phyloP scores from a whole-genome alignment of 2,888 invertebrate species.

The Tigriopus californicus region DNA sequence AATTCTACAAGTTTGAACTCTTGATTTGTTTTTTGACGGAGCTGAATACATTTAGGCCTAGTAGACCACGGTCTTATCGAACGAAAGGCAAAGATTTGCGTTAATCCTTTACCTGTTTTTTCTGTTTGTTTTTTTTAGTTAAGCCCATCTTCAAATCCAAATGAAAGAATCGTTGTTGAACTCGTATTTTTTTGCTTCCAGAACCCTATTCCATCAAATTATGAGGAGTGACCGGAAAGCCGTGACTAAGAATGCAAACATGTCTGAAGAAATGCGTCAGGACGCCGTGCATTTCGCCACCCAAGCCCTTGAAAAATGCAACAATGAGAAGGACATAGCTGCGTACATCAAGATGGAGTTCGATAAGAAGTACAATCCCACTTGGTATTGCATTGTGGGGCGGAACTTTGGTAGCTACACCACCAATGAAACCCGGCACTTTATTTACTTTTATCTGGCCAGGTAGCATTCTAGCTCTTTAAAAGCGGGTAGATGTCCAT shows the following conservation, averaged over 20 bases:
- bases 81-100: too few relatives aligned
- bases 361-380: constrained; percentile 98
- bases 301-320: constrained; percentile 93
- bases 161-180: too few relatives aligned
- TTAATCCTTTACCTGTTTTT: too few relatives aligned
- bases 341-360: constrained; percentile 99
- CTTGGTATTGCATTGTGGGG: constrained; percentile 98
- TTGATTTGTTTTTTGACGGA: too few relatives aligned
- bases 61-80: too few relatives aligned
- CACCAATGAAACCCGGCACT: constrained; percentile 93
- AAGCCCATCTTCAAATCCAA: too few relatives aligned
- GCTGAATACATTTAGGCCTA: too few relatives aligned
- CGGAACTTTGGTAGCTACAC: constrained; percentile 97
- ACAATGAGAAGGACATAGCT: constrained; percentile 98
- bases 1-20: too few relatives aligned
- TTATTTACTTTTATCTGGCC: constrained; percentile 98
- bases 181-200: too few relatives aligned
- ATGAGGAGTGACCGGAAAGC: constrained; percentile 93
- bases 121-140: too few relatives aligned
- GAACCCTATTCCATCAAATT: too few relatives aligned
- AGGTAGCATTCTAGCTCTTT: constrained; percentile 94
- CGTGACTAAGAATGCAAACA: constrained; percentile 98
- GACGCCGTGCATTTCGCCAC: constrained; percentile 98
- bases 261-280: constrained; percentile 99
- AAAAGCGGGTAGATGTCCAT: constrained; percentile 86